Base-by-base conservation (phyloP, 2,113 vertebrate genomes). In the Centropus unirufus region DNA sequence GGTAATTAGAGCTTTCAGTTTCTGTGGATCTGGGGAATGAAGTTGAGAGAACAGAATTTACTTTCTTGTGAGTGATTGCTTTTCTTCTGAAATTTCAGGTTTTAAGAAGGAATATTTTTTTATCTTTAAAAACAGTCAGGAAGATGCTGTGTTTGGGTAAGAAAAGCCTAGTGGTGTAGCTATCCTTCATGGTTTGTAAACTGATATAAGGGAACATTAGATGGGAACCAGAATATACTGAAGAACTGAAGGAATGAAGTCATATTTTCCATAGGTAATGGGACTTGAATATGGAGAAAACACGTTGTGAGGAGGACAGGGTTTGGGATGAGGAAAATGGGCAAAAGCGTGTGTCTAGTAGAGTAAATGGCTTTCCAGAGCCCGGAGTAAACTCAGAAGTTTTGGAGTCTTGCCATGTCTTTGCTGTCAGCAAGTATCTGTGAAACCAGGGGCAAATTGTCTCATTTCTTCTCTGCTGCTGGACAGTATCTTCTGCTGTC, bases 391-490 rank as follows among this genome's bases (percentile, higher is more conserved):
- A 85, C 30, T 19, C 12, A 8, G 8, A 46, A 21, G 75, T 87
- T 91, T 49, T 92, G 85, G 75, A 90, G 29, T 74, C 59, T 76
- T 85, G 67, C 75, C 27, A 16, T 58, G 66, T 69, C 78, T 93
- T 90, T 92, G 59, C 79, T 94, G 75, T 94, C 90, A 90, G 78
- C 74, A 88, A 85, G 7, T 85, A 80, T 22, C 62, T 90, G 19
- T 83, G 67, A 90, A 92, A 86, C 59, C 79, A 58, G 66, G 79
- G 84, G 84, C 81, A 87, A 64, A 85, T 79, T 44, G 36, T 92
- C 67, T 85, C 30, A 3, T 95, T 80, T n/a, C 22, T 94, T 12
- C 42, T 83, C 12, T 93, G 58, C 63, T 85, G 40, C n/a, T n/a
- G 95, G 87, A 75, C 46, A 61, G 17, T 61, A 73, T 92, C 39